Conservation (phyloP, 2,113 vertebrate genomes). For the Perccottus glenii region DNA sequence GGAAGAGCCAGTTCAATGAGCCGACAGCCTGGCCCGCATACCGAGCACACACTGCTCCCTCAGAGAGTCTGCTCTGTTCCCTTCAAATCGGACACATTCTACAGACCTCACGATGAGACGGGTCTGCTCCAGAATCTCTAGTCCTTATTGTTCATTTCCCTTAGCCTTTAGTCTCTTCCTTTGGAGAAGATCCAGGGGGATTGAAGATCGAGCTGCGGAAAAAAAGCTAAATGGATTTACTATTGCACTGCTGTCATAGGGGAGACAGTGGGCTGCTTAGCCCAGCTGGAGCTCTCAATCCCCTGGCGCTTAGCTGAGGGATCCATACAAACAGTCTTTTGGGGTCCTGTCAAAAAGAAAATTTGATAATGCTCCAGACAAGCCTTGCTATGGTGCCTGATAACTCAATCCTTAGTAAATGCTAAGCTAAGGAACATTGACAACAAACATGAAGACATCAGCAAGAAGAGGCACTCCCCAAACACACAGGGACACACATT, state of each 20-base stretch:
- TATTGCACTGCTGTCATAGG: constrained; percentile 34
- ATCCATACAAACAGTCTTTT: constrained; percentile 18
- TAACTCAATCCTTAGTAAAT: background rate
- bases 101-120: constrained; percentile 30
- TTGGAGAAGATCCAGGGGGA: constrained; percentile 40
- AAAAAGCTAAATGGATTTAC: constrained; percentile 52
- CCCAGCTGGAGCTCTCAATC: constrained; percentile 54
- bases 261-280: constrained; percentile 46
- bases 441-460: background rate
- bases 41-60: constrained; percentile 22
- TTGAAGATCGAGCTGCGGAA: constrained; percentile 28
- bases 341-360: constrained; percentile 35
- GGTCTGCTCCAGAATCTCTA: constrained; percentile 40
- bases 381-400: background rate
- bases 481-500: background rate
- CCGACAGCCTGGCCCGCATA: constrained; percentile 29
- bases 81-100: constrained; percentile 43
- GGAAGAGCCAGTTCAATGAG: constrained; percentile 35
- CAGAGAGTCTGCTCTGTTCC: background rate
- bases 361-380: background rate
- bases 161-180: constrained; percentile 17
- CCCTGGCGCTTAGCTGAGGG: constrained; percentile 23
- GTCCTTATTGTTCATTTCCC: constrained; percentile 33
- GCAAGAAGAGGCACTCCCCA: no score
- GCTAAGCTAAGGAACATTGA: background rate